These are phyloP conservation scores for Sitobion miscanthi DNA, from an alignment of 1,140 invertebrate genomes.

Conservation along the genomic window DNA sequence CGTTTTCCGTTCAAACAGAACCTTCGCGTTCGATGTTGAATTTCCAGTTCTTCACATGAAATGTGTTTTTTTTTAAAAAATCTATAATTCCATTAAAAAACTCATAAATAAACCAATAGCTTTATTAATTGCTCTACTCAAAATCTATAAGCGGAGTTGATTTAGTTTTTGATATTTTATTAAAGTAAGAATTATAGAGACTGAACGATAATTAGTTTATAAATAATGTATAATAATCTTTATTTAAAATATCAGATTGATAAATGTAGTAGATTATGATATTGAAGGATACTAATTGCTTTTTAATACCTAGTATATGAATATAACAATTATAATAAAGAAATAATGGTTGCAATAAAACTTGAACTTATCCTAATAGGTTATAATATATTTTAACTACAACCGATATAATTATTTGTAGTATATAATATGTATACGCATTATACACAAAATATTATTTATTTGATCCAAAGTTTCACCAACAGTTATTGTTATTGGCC, in stretches of 20 bases:
- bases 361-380: background rate
- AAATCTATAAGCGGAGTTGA: background rate
- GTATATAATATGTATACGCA: background rate
- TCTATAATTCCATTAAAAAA: background rate
- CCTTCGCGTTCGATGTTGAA: background rate
- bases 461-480: background rate
- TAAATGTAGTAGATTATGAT: background rate
- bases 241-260: background rate
- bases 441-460: background rate
- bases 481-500: background rate
- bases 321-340: background rate
- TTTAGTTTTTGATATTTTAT: background rate
- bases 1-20: background rate
- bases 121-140: background rate
- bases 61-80: background rate
- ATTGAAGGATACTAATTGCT: background rate
- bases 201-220: background rate
- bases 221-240: slow-evolving; percentile 2
- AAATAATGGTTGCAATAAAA: background rate
- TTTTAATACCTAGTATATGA: background rate
- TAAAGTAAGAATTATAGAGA: background rate
- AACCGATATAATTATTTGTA: background rate
- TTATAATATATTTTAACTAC: background rate
- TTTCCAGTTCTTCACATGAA: background rate
- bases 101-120: background rate